Evolutionary conservation across 2,113 vertebrate species (phyloP).

Genomic region (Solea senegalensis): DNA sequence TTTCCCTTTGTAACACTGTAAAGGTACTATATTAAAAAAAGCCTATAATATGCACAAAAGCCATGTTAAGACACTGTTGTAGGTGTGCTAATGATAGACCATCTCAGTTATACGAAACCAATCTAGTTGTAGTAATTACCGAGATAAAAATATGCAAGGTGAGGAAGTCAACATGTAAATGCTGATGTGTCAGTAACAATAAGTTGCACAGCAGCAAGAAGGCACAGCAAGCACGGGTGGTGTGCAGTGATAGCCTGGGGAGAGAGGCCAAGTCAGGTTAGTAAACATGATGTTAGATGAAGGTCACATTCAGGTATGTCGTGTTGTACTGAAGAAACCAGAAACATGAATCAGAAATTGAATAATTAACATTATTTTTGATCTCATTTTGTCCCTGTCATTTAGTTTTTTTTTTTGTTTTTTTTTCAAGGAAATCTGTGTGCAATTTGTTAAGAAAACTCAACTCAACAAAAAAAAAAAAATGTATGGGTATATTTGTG

Average conservation of each 20-base stretch:
- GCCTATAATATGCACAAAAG: too few species aligned
- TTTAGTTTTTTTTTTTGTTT: too few species aligned
- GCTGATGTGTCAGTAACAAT: not conserved
- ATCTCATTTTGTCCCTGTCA: too few species aligned
- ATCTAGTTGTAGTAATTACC: too few species aligned
- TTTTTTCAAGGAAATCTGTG: too few species aligned
- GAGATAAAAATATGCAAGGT: not conserved
- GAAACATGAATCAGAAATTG: not conserved
- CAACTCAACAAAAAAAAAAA: too few species aligned
- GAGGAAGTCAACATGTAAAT: not conserved
- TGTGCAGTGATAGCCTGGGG: conserved; percentile 1
- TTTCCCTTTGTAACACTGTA: not conserved
- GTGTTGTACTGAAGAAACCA: not conserved
- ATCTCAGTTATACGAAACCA: too few species aligned
- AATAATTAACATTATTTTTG: too few species aligned
- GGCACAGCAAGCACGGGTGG: not conserved
- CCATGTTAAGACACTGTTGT: too few species aligned
- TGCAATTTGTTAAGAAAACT: too few species aligned
- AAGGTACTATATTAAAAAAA: not conserved
- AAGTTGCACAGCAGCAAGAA: not conserved
- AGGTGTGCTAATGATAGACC: too few species aligned
- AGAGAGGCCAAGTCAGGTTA: conserved; percentile 27
- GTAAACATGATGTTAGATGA: conserved; percentile 5
- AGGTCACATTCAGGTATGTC: conserved; percentile 8
- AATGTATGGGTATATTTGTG: too few species aligned